phyloP scores from a whole-genome alignment of 2,113 vertebrate genomes.

The Penelope pileata region DNA sequence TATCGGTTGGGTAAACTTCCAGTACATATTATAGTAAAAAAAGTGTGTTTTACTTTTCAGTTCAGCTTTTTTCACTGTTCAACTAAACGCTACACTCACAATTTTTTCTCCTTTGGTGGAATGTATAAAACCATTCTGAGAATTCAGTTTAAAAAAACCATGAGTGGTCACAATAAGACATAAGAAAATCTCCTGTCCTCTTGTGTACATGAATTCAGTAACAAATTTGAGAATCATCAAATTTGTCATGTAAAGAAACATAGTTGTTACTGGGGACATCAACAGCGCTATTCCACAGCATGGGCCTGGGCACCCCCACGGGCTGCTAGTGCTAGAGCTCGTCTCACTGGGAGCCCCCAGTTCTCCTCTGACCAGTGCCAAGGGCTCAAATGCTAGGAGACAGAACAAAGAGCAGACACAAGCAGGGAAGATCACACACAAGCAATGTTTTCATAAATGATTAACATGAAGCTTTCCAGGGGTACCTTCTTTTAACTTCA shows the following conservation, averaged over 20 bases:
- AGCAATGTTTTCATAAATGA: background rate
- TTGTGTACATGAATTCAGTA: background rate
- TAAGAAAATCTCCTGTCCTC: background rate
- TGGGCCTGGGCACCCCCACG: background rate
- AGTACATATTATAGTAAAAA: background rate
- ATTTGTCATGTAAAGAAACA: background rate
- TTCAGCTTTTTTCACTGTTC: background rate
- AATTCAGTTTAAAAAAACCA: background rate
- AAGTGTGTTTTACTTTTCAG: accelerated
- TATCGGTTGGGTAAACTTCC: background rate
- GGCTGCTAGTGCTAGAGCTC: background rate
- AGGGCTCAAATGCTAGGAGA: background rate
- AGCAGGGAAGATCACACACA: background rate
- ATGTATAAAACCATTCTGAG: background rate
- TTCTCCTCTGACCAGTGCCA: background rate
- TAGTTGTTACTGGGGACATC: background rate
- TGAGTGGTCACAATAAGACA: background rate
- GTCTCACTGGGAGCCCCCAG: background rate
- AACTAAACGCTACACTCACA: background rate
- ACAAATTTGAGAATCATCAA: background rate
- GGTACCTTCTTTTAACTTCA: background rate
- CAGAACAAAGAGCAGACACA: background rate
- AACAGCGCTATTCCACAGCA: background rate
- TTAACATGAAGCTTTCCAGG: background rate
- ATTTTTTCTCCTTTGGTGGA: background rate